Base-by-base conservation (phyloP, 2,113 vertebrate species). In the Athene noctua region DNA sequence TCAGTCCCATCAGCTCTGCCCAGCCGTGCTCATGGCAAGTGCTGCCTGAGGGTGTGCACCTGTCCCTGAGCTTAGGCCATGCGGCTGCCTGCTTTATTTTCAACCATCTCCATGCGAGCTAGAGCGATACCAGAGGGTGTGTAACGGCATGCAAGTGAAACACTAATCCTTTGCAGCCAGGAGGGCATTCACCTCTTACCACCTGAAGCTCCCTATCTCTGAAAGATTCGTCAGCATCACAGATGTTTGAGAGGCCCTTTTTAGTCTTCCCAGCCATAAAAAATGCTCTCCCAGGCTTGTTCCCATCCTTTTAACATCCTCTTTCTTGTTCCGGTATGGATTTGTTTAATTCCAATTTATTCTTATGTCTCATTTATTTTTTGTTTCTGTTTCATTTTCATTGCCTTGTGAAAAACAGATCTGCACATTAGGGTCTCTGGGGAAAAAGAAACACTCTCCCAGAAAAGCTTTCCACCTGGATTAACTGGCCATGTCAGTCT, bases 131-230 rank as follows among this genome's bases (percentile, higher is more conserved):
- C 30, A 52, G 11, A 34, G 13, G 22, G 10, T 6, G 2, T 15
- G 6, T 25, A 62, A 46, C 29, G 9, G 5, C 0, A 0, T 40
- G 17, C 15, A n/a, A 20, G 30, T 36, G 40, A 44, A 77, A 74
- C 19, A 49, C 18, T 42, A 82, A 79, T 75, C 15, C 19, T 55
- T 42, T 80, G 18, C 22, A 81, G 34, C 20, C 55, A 38, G 26
- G 11, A 65, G 8, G 1, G 4, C n/a, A 12, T 83, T 80, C 8
- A 13, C 11, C 11, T 88, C 19, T 49, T 85, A n/a, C 32, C 21
- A 63, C 20, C 42, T 54, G 46, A 77, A 78, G 34, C 1, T 65
- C 16, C 65, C 26, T 7, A 7, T 21, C 55, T 85, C 47, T 36
- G 34, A 44, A 21, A 32, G 15, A 2, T 57, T 85, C 32, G 52